phyloP scores from a whole-genome alignment of 2,113 vertebrate species.

The Chitala chitala region DNA sequence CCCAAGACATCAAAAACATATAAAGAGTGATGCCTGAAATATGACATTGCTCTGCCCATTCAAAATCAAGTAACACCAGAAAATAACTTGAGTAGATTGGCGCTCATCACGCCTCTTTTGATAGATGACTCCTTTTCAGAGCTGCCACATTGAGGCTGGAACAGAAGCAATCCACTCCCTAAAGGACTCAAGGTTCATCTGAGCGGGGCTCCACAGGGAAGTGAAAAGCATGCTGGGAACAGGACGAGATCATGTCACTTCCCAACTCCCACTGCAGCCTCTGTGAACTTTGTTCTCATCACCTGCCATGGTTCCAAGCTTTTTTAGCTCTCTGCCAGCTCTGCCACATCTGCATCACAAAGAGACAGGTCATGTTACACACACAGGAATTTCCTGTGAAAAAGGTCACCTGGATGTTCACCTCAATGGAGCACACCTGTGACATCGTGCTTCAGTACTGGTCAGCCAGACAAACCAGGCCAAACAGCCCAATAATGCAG shows the following conservation, averaged over 20 bases:
- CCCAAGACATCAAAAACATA: not conserved
- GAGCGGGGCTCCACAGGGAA: too few species aligned
- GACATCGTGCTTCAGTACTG: not conserved
- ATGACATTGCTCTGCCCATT: too few species aligned
- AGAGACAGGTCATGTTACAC: not conserved
- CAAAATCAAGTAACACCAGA: too few species aligned
- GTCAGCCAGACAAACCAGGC: not conserved
- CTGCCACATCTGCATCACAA: not conserved
- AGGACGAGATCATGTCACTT: too few species aligned
- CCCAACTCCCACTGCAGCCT: not conserved
- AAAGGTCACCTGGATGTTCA: not conserved
- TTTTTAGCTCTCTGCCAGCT: not conserved
- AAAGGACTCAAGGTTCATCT: not conserved
- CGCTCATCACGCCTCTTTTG: not conserved
- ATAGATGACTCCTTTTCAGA: not conserved
- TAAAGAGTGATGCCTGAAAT: too few species aligned
- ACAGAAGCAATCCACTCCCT: not conserved
- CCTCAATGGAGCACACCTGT: not conserved
- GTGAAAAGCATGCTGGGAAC: too few species aligned
- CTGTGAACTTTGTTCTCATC: not conserved
- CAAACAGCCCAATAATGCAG: not conserved
- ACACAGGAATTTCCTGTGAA: not conserved
- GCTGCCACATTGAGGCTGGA: not conserved
- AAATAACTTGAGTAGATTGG: too few species aligned
- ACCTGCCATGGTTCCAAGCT: not conserved